A percentile compares a stretch with the other conserved stretches of the same genome.
These are phyloP conservation scores for Neotragus moschatus DNA, from an alignment of 2,113 vertebrate genomes.

Conservation along the genomic window DNA sequence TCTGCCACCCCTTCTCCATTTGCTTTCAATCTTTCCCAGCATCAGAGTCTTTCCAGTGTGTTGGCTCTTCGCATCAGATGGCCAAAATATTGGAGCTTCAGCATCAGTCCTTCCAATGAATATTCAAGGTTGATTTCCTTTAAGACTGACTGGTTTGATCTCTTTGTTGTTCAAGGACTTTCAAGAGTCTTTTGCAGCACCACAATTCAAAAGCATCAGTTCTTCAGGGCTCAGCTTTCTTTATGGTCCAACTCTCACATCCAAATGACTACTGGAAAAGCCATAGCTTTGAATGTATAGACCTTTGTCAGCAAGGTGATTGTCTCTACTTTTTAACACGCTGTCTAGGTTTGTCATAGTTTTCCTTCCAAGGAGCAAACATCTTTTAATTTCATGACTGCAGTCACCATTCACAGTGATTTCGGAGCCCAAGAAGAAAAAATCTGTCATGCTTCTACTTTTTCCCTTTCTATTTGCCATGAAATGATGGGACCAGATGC, in stretches of 20 bases:
- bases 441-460: not conserved
- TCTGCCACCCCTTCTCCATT: not conserved
- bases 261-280: not conserved
- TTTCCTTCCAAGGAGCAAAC: not conserved
- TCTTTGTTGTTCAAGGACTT: not conserved
- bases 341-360: not conserved
- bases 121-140: not conserved
- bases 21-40: not conserved
- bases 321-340: not conserved
- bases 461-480: not conserved
- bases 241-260: not conserved
- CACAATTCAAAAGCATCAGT: not conserved
- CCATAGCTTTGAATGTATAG: not conserved
- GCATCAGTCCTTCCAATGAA: not conserved
- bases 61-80: not conserved
- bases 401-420: not conserved
- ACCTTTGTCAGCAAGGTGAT: not conserved
- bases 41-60: not conserved
- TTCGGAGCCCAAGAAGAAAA: not conserved
- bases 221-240: not conserved
- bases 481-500: not conserved
- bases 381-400: not conserved
- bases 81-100: not conserved
- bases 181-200: not conserved
- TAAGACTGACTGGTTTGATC: not conserved